phyloP scores from a whole-genome alignment of 2,888 invertebrate species.

The Chymomyza amoena region DNA sequence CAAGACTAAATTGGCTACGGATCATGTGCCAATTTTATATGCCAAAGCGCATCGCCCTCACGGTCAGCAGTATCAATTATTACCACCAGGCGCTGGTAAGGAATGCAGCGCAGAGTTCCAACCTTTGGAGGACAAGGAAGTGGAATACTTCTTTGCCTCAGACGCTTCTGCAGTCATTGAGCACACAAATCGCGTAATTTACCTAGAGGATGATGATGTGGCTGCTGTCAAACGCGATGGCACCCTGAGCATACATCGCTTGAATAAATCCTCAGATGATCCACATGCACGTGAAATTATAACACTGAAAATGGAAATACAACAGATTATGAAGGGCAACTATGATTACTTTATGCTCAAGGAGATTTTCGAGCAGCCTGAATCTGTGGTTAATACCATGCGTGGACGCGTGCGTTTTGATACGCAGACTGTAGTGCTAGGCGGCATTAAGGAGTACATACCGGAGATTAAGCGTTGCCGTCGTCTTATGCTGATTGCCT shows the following conservation, averaged over 20 bases:
- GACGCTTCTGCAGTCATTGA: slow-evolving; percentile 99
- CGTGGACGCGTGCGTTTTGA: slow-evolving; percentile 97
- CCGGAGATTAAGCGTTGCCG: slow-evolving; percentile 98
- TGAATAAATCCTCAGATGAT: slow-evolving; percentile 88
- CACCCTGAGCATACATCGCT: slow-evolving; percentile 95
- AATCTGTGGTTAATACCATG: slow-evolving; percentile 99
- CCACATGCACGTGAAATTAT: slow-evolving; percentile 95
- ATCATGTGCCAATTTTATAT: slow-evolving; percentile 98
- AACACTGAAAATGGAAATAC: slow-evolving; percentile 97
- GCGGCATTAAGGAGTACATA: slow-evolving; percentile 98
- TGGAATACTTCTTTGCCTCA: slow-evolving; percentile 99
- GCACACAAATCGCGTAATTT: slow-evolving; percentile 98
- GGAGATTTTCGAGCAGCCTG: slow-evolving; percentile 99
- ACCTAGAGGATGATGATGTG: slow-evolving; percentile 97
- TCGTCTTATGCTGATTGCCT: slow-evolving; percentile 96
- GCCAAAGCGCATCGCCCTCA: slow-evolving; percentile 83
- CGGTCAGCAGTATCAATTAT: slow-evolving; percentile 83
- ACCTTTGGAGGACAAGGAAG: slow-evolving; percentile 93
- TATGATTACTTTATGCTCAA: slow-evolving; percentile 99
- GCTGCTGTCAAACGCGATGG: slow-evolving; percentile 98
- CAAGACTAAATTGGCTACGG: slow-evolving; percentile 93
- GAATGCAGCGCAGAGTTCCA: slow-evolving; percentile 95
- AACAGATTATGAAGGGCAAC: slow-evolving; percentile 99
- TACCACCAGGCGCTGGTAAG: slow-evolving; percentile 79
- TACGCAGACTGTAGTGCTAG: slow-evolving; percentile 90